Evolutionary conservation across 1,140 invertebrate species (phyloP), one percentile per base, ranked within the genome.

Genomic region (Lordiphosa collinella): DNA sequence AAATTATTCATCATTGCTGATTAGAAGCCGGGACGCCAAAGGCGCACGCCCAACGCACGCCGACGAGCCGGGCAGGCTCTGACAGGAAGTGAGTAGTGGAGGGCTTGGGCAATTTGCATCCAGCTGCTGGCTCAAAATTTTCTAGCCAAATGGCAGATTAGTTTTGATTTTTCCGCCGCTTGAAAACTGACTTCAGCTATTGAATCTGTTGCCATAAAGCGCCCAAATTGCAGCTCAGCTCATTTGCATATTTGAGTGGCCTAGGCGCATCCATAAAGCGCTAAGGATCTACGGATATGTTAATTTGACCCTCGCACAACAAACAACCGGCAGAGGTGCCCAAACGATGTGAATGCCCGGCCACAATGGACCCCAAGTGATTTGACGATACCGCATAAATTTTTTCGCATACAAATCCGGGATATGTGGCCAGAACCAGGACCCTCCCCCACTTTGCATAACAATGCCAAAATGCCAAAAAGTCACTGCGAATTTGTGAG

Each of bases 1-100:
- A 85, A 85, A 87, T 87, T 87, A 84, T 87, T 87, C 84, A 87
- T 87, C 84, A 87, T 87, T 87, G 85, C 78, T 87, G 84, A 87
- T 87, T 85, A 87, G 85, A 87, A 87, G 78, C 63, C 67, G 38
- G 32, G 55, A 48, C 71, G 51, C 25, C 25, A 64, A 54, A 35
- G 48, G 38, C 34, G 55, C 18, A 37, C 13, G 32, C 25, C 31
- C 3, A 37, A 61, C 32, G 51, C 49, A 51, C 16, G 55, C 37
- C 29, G 43, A 53, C 14, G 13, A 41, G 25, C 35, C 22, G 41
- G 32, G 12, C n/a, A 14, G 36, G 37, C 36, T 43, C 37, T 41
- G 61, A 43, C 55, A 66, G 78, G 78, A 84, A 78, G 68, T 82
- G 78, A 72, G 68, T 82, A 84, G 78, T 84, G 72, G 80, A 71